A percentile compares a stretch with the other conserved stretches of the same genome.
Conservation (phyloP, 2,888 invertebrate species). For the Notodonta ziczac region DNA sequence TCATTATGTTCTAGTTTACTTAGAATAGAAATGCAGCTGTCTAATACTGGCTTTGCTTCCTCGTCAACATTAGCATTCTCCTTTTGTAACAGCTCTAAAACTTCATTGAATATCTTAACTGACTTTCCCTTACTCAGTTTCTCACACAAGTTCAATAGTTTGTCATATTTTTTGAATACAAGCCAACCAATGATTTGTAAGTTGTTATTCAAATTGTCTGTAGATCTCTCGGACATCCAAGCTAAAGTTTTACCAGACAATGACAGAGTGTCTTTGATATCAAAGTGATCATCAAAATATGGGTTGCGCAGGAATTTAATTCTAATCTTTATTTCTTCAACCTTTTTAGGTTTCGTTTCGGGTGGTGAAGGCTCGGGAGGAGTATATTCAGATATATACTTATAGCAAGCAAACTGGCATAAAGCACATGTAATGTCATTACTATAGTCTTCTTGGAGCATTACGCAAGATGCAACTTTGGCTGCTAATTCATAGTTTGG, state of each 20-base stretch:
- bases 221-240: slow-evolving; percentile 81
- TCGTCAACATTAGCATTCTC: slow-evolving; percentile 42
- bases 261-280: slow-evolving; percentile 88
- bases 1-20: slow-evolving; percentile 36
- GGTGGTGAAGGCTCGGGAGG: slow-evolving; percentile 43
- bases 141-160: slow-evolving; percentile 56
- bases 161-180: slow-evolving; percentile 87
- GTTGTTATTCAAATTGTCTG: slow-evolving; percentile 81
- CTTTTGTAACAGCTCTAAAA: slow-evolving; percentile 58
- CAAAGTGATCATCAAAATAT: slow-evolving; percentile 96
- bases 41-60: slow-evolving; percentile 46
- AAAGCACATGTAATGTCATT: slow-evolving; percentile 88
- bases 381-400: slow-evolving; percentile 82
- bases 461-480: slow-evolving; percentile 89
- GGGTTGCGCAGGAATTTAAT: slow-evolving; percentile 92
- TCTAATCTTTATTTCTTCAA: slow-evolving; percentile 89
- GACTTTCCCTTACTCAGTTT: slow-evolving; percentile 45
- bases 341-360: slow-evolving; percentile 61
- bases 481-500: slow-evolving; percentile 89
- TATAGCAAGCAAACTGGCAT: slow-evolving; percentile 90
- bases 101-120: slow-evolving; percentile 62
- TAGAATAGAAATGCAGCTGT: slow-evolving; percentile 54
- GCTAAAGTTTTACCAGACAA: slow-evolving; percentile 93
- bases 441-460: slow-evolving; percentile 94
- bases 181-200: slow-evolving; percentile 87